Percentiles rank a stretch among this genome's conserved stretches.
These are phyloP conservation scores for Heliconius ismenius DNA, from an alignment of 2,888 invertebrate species.

Conservation along the genomic window DNA sequence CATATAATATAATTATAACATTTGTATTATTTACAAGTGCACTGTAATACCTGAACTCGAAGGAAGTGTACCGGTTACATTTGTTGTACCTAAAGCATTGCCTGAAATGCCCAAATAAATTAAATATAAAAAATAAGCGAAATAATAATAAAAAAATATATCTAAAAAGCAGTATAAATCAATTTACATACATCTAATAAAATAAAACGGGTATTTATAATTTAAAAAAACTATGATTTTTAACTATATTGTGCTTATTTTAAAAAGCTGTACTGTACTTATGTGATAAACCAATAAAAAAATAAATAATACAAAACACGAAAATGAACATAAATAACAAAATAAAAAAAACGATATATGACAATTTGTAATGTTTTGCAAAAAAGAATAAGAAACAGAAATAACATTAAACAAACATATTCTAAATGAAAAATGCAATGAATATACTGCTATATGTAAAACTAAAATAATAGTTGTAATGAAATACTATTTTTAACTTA, in stretches of 20 bases:
- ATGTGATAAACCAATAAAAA: too few species aligned
- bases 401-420: too few species aligned
- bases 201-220: too few species aligned
- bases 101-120: conserved; percentile 53
- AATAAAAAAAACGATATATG: too few species aligned
- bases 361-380: too few species aligned
- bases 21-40: conserved; percentile 5
- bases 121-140: conserved; percentile 18
- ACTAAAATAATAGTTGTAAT: not conserved
- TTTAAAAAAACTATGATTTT: too few species aligned
- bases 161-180: not conserved
- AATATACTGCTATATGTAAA: not conserved
- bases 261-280: too few species aligned
- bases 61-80: conserved; percentile 58
- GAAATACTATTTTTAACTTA: conserved; percentile 23
- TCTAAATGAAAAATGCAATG: not conserved
- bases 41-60: conserved; percentile 57
- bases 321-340: too few species aligned
- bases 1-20: not conserved
- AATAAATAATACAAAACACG: too few species aligned
- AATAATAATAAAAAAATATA: not conserved
- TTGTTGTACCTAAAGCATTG: conserved; percentile 59
- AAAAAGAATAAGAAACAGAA: too few species aligned
- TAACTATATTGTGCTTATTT: too few species aligned
- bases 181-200: too few species aligned